These are phyloP conservation scores for Climacteris rufus DNA, from an alignment of 2,113 vertebrate species.

Conservation along the genomic window DNA sequence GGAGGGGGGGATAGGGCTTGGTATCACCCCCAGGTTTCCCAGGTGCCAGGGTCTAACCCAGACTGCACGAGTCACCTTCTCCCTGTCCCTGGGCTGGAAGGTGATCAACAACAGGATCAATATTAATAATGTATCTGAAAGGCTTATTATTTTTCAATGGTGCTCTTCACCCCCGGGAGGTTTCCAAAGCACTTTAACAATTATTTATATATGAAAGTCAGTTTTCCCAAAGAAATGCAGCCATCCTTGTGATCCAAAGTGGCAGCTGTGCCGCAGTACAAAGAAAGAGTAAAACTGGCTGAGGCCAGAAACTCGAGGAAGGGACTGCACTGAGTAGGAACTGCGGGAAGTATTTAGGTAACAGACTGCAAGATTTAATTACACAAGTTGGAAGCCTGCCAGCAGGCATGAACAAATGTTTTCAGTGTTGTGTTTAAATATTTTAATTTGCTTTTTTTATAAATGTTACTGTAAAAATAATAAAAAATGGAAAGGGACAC, in stretches of 20 bases:
- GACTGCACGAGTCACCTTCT: neutral
- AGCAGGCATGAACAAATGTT: conserved; percentile 55
- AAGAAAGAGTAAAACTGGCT: neutral
- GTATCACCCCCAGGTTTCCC: neutral
- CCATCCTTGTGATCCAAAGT: conserved; percentile 42
- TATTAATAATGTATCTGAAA: conserved; percentile 33
- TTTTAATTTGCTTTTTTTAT: conserved; percentile 49
- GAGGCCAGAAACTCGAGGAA: neutral
- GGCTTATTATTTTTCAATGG: conserved; percentile 38
- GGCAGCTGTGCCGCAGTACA: conserved; percentile 4
- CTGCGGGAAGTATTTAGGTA: conserved; percentile 24
- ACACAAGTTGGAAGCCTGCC: conserved; percentile 21
- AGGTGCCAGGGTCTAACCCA: neutral
- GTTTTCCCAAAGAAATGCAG: conserved; percentile 34
- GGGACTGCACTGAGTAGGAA: neutral
- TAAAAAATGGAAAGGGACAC: conserved; percentile 20
- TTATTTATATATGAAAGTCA: conserved; percentile 47
- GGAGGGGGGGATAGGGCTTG: neutral
- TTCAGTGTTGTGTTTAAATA: conserved; percentile 59
- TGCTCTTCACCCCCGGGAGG: neutral
- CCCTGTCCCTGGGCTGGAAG: neutral
- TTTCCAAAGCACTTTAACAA: conserved; percentile 42
- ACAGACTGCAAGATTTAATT: conserved; percentile 64
- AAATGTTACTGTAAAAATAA: conserved; percentile 33
- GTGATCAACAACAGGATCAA: neutral